These are phyloP conservation scores for Anarsia innoxiella DNA, from an alignment of 2,888 invertebrate genomes.

Conservation along the genomic window DNA sequence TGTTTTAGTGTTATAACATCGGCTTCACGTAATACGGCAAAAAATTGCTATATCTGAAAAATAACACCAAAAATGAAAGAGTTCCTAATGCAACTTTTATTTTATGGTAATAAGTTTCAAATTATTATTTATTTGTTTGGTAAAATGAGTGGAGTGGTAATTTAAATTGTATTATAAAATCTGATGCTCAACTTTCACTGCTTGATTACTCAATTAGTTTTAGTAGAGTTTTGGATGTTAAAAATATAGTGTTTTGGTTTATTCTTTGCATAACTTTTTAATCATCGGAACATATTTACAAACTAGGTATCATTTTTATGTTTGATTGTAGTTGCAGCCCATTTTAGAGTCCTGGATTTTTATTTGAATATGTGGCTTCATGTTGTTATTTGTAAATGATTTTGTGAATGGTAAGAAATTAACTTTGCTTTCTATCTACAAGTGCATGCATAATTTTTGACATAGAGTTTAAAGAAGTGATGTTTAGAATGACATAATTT, in stretches of 20 bases:
- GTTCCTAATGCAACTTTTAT: conserved; percentile 20
- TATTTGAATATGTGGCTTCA: conserved; percentile 37
- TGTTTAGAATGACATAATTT: not conserved
- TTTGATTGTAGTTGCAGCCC: conserved; percentile 42
- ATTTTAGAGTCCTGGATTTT: conserved; percentile 29
- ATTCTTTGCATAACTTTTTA: conserved; percentile 44
- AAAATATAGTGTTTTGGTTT: conserved; percentile 40
- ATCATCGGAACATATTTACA: conserved; percentile 39
- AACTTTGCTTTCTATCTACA: conserved; percentile 35
- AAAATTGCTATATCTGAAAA: too few relatives aligned
- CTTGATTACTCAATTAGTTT: conserved; percentile 47
- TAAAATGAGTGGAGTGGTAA: conserved; percentile 51
- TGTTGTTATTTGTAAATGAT: conserved; percentile 27
- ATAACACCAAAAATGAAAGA: conserved; percentile 14
- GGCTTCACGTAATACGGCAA: too few relatives aligned
- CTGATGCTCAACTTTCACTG: conserved; percentile 68
- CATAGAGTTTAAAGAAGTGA: conserved; percentile 11
- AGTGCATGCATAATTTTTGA: conserved; percentile 41
- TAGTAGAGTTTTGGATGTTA: conserved; percentile 40
- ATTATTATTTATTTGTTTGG: conserved; percentile 50
- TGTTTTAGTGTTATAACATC: too few relatives aligned
- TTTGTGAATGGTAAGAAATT: conserved; percentile 32
- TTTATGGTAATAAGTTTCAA: conserved; percentile 42
- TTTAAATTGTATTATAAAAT: conserved; percentile 31
- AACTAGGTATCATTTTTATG: conserved; percentile 31